Conservation (phyloP, 1,140 invertebrate species). For the Pygmarrhopalites habei region DNA sequence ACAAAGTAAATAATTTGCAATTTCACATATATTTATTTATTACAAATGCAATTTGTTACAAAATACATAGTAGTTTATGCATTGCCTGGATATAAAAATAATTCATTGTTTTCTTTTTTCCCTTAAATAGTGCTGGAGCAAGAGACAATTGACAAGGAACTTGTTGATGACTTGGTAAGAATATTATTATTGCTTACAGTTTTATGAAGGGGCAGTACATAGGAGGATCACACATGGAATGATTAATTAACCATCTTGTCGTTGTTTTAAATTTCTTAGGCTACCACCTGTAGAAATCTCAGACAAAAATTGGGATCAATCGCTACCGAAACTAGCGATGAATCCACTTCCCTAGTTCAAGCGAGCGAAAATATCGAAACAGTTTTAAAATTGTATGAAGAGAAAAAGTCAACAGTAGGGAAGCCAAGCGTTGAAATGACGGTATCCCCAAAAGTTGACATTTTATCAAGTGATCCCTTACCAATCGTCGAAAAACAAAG, state of each 20-base stretch:
- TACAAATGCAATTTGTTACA: too few species aligned
- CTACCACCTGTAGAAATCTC: constrained; percentile 24
- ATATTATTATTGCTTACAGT: too few species aligned
- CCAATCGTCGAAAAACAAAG: not conserved
- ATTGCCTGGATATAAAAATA: too few species aligned
- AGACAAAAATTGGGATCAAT: constrained; percentile 27
- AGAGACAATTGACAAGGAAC: constrained; percentile 28
- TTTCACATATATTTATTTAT: too few species aligned
- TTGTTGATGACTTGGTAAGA: constrained; percentile 34
- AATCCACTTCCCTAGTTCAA: constrained; percentile 32
- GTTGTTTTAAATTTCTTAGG: too few species aligned
- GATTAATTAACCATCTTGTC: too few species aligned
- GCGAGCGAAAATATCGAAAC: constrained; percentile 38
- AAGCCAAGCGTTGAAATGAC: not conserved
- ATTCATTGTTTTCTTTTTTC: too few species aligned
- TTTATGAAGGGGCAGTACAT: too few species aligned
- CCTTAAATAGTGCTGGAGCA: constrained; percentile 34
- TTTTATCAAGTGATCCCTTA: too few species aligned
- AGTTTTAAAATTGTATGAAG: constrained; percentile 28
- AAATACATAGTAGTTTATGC: too few species aligned
- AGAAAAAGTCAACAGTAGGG: constrained; percentile 17
- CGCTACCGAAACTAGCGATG: constrained; percentile 37
- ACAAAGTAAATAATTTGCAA: too few species aligned
- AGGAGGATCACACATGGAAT: too few species aligned
- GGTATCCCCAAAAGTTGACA: not conserved